Percentiles rank a stretch among this genome's conserved stretches.
These are phyloP conservation scores for Watsonalla cultraria DNA, from an alignment of 2,888 invertebrate genomes.

Conservation along the genomic window DNA sequence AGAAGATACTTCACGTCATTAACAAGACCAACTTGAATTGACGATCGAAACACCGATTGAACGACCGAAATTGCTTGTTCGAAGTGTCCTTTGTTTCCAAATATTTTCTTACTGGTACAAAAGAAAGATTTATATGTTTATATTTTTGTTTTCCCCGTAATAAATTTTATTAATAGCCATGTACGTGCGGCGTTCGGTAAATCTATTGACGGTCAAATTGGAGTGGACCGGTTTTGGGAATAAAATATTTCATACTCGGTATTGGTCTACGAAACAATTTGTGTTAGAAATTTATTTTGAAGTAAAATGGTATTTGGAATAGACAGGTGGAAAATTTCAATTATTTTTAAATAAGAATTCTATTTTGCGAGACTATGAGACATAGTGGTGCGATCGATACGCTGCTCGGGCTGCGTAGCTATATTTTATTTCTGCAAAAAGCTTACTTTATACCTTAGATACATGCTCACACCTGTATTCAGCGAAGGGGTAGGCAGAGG, in stretches of 20 bases:
- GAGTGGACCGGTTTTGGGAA: background rate
- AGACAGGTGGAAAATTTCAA: too few species aligned
- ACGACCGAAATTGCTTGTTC: background rate
- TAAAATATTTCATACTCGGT: background rate
- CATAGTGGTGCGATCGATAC: too few species aligned
- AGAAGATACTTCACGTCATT: too few species aligned
- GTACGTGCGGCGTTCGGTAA: constrained; percentile 8
- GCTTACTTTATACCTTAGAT: too few species aligned
- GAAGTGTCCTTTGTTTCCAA: background rate
- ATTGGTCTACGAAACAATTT: constrained; percentile 1
- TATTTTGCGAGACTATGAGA: too few species aligned
- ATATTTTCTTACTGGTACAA: background rate
- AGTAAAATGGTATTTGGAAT: too few species aligned
- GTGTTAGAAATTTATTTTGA: background rate
- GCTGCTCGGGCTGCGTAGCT: too few species aligned
- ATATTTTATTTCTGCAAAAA: too few species aligned
- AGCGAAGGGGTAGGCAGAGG: too few species aligned
- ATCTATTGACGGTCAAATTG: constrained; percentile 11
- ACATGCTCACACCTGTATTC: too few species aligned
- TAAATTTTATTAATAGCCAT: constrained; percentile 15
- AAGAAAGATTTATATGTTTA: constrained; percentile 1
- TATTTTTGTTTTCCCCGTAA: constrained; percentile 7
- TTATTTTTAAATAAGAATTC: too few species aligned
- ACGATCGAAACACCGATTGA: background rate
- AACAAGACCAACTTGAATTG: background rate